A percentile compares a stretch with the other conserved stretches of the same genome.
Evolutionary conservation across 2,113 vertebrate species (phyloP).

Genomic region (Emydura subglobosa): DNA sequence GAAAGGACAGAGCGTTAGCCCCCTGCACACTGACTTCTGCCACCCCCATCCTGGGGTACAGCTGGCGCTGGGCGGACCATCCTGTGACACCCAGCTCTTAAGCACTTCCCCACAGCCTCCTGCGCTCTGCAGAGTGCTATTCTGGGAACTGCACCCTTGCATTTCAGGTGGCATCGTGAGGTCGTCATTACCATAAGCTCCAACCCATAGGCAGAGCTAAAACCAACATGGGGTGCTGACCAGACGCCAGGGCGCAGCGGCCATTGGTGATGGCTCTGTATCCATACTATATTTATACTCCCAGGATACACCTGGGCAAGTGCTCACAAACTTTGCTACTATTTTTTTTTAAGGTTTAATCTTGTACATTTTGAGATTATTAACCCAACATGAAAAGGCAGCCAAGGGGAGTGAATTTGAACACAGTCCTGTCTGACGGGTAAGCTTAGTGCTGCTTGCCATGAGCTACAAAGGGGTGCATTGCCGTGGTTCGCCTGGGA

Average conservation of each 20-base stretch:
- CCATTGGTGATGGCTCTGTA: not conserved
- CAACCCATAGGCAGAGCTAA: not conserved
- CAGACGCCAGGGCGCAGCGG: not conserved
- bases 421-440: not conserved
- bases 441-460: not conserved
- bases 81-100: not conserved
- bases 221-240: not conserved
- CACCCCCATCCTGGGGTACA: not conserved
- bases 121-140: not conserved
- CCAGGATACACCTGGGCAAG: not conserved
- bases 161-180: not conserved
- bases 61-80: not conserved
- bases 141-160: not conserved
- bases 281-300: not conserved
- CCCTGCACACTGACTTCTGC: not conserved
- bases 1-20: not conserved
- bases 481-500: not conserved
- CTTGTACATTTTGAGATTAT: not conserved
- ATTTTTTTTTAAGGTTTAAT: not conserved
- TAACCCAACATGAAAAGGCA: not conserved
- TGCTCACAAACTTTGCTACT: not conserved
- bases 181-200: not conserved
- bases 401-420: not conserved
- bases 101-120: not conserved
- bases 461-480: not conserved